These are phyloP conservation scores for Drosophila tani DNA, from an alignment of 1,140 invertebrate genomes.

Conservation along the genomic window DNA sequence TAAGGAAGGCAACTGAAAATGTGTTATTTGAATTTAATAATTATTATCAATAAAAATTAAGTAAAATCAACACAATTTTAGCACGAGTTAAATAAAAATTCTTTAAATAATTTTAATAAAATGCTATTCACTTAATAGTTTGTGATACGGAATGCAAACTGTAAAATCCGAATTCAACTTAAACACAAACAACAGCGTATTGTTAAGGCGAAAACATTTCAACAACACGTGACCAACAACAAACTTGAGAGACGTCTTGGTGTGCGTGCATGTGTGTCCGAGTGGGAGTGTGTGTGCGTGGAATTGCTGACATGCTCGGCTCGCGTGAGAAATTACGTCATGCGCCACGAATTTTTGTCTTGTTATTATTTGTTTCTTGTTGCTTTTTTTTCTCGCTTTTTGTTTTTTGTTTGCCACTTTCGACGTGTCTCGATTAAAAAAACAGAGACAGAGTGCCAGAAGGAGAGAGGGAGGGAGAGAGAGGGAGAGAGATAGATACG, in stretches of 20 bases:
- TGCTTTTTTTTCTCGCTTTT: slow-evolving; percentile 40
- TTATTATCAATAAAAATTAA: background rate
- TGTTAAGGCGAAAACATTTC: slow-evolving; percentile 67
- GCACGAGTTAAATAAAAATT: too few relatives aligned
- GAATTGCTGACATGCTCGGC: slow-evolving; percentile 69
- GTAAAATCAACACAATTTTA: background rate
- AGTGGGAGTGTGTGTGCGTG: slow-evolving; percentile 30
- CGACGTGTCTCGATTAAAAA: slow-evolving; percentile 74
- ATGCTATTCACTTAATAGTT: background rate
- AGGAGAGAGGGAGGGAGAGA: slow-evolving; percentile 28
- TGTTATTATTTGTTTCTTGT: slow-evolving; percentile 43
- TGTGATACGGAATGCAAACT: slow-evolving; percentile 4
- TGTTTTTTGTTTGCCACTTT: slow-evolving; percentile 59
- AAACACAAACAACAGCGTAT: slow-evolving; percentile 50
- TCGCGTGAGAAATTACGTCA: slow-evolving; percentile 82
- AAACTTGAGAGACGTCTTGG: slow-evolving; percentile 47
- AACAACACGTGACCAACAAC: slow-evolving; percentile 80
- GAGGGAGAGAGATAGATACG: slow-evolving; percentile 12
- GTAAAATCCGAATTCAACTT: slow-evolving; percentile 36
- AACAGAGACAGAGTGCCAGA: slow-evolving; percentile 23
- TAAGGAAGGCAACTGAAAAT: background rate
- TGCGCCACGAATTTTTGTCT: slow-evolving; percentile 72
- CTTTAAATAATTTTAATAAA: too few relatives aligned
- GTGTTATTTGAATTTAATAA: background rate
- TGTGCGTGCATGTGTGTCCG: slow-evolving; percentile 17